Evolutionary conservation across 1,140 invertebrate species (phyloP).

Genomic region (Drosophila punjabiensis): DNA sequence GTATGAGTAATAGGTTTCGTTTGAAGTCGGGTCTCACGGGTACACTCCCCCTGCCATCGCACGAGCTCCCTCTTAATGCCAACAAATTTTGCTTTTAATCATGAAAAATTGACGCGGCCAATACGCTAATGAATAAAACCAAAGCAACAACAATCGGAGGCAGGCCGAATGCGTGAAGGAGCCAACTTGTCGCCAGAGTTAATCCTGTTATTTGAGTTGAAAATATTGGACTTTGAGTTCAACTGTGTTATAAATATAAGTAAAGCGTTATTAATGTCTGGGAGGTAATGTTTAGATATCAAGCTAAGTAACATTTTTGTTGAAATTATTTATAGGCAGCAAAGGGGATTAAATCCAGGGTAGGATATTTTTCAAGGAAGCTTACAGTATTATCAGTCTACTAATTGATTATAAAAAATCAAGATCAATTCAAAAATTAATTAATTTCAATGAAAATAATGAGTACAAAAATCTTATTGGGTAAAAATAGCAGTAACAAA

Average conservation of each 20-base stretch:
- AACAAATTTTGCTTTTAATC: slow-evolving; percentile 73
- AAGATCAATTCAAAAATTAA: no score
- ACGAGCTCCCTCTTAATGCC: slow-evolving; percentile 42
- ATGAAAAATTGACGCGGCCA: slow-evolving; percentile 56
- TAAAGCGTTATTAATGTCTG: background rate
- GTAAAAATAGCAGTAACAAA: no score
- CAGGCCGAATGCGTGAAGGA: slow-evolving; percentile 36
- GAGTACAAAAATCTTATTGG: no score
- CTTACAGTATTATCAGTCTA: background rate
- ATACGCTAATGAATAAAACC: slow-evolving; percentile 56
- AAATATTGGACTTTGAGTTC: slow-evolving; percentile 27
- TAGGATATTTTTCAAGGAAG: background rate
- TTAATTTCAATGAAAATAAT: no score
- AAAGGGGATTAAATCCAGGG: background rate
- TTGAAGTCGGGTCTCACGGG: slow-evolving; percentile 21
- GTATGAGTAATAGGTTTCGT: slow-evolving; percentile 65
- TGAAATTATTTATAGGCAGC: background rate
- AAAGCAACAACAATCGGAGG: slow-evolving; percentile 22
- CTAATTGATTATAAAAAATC: no score
- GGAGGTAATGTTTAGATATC: background rate
- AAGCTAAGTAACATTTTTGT: background rate
- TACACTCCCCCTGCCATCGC: slow-evolving; percentile 2
- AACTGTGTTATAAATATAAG: slow-evolving; percentile 6
- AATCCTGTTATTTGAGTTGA: slow-evolving; percentile 55
- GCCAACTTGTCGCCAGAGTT: slow-evolving; percentile 53